Evolutionary conservation across 2,113 vertebrate species (phyloP).

Genomic region (Gobiocypris rarus): DNA sequence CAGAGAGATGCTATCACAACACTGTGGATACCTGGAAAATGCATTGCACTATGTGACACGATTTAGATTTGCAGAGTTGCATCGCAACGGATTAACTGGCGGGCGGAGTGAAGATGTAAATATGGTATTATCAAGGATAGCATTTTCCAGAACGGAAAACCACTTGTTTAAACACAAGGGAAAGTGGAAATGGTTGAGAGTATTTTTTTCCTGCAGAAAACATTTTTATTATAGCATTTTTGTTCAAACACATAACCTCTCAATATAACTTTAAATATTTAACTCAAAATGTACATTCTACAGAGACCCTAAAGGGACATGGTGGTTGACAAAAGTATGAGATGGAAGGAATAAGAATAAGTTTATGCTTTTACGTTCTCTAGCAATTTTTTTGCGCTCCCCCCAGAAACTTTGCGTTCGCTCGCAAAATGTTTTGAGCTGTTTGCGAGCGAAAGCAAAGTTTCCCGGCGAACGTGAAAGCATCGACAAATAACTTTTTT

Average conservation of each 20-base stretch:
- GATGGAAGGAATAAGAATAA: no score
- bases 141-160: background rate
- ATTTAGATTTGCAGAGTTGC: conserved; percentile 27
- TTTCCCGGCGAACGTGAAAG: no score
- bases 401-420: no score
- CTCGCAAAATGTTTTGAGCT: no score
- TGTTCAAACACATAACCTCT: background rate
- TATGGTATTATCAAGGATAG: background rate
- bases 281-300: background rate
- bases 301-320: no score
- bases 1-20: conserved; percentile 43
- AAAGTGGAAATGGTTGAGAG: background rate
- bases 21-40: conserved; percentile 23
- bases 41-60: conserved; percentile 33
- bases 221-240: background rate
- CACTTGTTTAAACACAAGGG: background rate
- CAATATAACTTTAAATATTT: background rate
- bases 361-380: no score
- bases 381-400: no score
- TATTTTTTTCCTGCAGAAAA: background rate
- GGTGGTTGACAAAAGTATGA: no score
- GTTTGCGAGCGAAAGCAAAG: no score
- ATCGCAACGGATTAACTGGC: conserved; percentile 21
- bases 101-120: conserved; percentile 19
- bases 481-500: no score